phyloP scores from a whole-genome alignment of 1,140 invertebrate species.

The Heliconius himera region DNA sequence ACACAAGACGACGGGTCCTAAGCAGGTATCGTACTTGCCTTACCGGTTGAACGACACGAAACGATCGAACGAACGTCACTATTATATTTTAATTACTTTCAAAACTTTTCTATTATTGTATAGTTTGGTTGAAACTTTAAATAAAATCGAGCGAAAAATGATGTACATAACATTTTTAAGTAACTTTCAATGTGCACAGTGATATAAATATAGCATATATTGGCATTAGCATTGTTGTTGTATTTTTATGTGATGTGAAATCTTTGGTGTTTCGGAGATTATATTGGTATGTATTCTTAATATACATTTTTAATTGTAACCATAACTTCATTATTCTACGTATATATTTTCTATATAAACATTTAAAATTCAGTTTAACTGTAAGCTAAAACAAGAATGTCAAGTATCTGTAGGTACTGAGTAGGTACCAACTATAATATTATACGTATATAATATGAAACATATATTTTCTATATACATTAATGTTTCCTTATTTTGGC shows the following conservation, averaged over 20 bases:
- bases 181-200: slow-evolving; percentile 19
- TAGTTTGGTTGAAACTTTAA: background rate
- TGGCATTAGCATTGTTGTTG: slow-evolving; percentile 4
- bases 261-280: background rate
- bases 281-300: background rate
- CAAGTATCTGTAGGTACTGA: background rate
- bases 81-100: slow-evolving; percentile 23
- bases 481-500: background rate
- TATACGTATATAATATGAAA: no score
- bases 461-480: no score
- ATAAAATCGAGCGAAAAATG: background rate
- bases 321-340: background rate
- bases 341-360: background rate
- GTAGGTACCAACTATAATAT: background rate
- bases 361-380: background rate
- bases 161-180: background rate
- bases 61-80: slow-evolving; percentile 55
- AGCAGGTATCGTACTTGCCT: slow-evolving; percentile 53
- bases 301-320: background rate
- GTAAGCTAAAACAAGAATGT: background rate
- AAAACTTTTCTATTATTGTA: slow-evolving; percentile 5
- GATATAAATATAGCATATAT: background rate
- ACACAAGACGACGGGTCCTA: slow-evolving; percentile 44
- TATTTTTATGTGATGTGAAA: slow-evolving; percentile 2
- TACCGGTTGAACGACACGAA: slow-evolving; percentile 54